These are phyloP conservation scores for Apoda limacodes DNA, from an alignment of 2,888 invertebrate species.

Conservation along the genomic window DNA sequence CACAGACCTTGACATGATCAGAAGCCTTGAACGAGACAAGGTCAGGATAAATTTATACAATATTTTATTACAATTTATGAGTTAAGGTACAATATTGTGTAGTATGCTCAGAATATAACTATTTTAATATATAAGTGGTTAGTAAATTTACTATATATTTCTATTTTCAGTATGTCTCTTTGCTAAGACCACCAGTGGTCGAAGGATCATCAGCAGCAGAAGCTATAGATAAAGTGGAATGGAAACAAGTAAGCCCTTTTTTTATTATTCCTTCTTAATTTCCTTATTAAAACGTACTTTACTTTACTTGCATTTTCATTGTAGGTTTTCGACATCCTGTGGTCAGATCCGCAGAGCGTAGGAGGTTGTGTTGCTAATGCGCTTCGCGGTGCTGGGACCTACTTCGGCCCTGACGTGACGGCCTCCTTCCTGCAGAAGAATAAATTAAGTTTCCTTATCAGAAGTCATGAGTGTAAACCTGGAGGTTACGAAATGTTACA, in stretches of 20 bases:
- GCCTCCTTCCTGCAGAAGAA: slow-evolving; percentile 81
- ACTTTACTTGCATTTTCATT: slow-evolving; percentile 14
- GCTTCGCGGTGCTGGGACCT: slow-evolving; percentile 90
- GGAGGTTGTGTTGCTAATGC: slow-evolving; percentile 86
- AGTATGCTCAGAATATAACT: no score
- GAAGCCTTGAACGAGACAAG: slow-evolving; percentile 86
- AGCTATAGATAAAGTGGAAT: slow-evolving; percentile 84
- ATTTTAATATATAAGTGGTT: no score
- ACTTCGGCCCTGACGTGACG: slow-evolving; percentile 93
- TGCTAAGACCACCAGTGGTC: slow-evolving; percentile 84
- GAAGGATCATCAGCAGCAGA: slow-evolving; percentile 75
- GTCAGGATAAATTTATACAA: slow-evolving; percentile 49
- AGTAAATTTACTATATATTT: no score
- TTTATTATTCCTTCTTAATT: slow-evolving; percentile 21
- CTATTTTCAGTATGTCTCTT: slow-evolving; percentile 88
- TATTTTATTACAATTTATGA: no score
- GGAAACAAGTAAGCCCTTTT: slow-evolving; percentile 83
- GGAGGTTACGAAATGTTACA: slow-evolving; percentile 92
- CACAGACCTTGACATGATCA: slow-evolving; percentile 85
- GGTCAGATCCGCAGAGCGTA: slow-evolving; percentile 90
- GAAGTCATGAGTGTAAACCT: slow-evolving; percentile 94
- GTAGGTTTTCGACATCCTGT: slow-evolving; percentile 91
- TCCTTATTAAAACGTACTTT: slow-evolving; percentile 8
- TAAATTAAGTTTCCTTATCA: slow-evolving; percentile 80
- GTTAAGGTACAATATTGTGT: no score